These are phyloP conservation scores for Phasianus colchicus DNA, from an alignment of 2,113 vertebrate species.

Conservation along the genomic window DNA sequence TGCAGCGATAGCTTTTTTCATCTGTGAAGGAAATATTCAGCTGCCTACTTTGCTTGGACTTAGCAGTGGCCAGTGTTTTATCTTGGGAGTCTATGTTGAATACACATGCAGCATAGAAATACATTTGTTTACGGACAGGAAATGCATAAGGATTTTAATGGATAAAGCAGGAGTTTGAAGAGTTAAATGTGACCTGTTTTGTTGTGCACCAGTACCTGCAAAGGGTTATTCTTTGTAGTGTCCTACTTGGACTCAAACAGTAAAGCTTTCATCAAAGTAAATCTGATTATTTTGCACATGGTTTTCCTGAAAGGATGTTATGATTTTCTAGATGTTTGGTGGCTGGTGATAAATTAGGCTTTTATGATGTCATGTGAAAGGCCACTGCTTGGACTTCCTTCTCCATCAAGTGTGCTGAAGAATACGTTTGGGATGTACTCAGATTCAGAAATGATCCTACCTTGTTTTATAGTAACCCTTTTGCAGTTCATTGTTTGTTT, in stretches of 20 bases:
- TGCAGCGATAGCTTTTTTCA: neutral
- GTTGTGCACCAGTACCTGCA: slow-evolving; percentile 66
- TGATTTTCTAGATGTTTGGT: slow-evolving; percentile 96
- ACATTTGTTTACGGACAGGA: neutral
- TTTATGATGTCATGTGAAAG: slow-evolving; percentile 96
- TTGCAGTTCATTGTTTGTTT: neutral
- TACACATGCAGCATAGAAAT: neutral
- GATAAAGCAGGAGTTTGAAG: neutral
- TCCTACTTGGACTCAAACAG: slow-evolving; percentile 74
- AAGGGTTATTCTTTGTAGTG: slow-evolving; percentile 73
- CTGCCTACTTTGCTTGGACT: neutral
- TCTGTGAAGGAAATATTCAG: neutral
- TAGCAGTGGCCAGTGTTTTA: neutral
- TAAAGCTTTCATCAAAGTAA: slow-evolving; percentile 90
- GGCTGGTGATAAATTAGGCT: slow-evolving; percentile 92
- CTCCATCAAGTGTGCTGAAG: slow-evolving; percentile 65
- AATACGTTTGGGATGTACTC: slow-evolving; percentile 72
- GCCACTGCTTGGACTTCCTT: slow-evolving; percentile 86
- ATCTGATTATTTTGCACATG: slow-evolving; percentile 95
- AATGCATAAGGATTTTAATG: neutral
- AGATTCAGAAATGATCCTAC: slow-evolving; percentile 31
- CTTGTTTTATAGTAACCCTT: slow-evolving; percentile 71
- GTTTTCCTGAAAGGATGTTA: slow-evolving; percentile 99
- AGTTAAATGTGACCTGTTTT: neutral
- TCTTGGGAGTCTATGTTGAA: neutral